Conservation (phyloP, 2,888 invertebrate genomes). For the Harpalus rufipes region DNA sequence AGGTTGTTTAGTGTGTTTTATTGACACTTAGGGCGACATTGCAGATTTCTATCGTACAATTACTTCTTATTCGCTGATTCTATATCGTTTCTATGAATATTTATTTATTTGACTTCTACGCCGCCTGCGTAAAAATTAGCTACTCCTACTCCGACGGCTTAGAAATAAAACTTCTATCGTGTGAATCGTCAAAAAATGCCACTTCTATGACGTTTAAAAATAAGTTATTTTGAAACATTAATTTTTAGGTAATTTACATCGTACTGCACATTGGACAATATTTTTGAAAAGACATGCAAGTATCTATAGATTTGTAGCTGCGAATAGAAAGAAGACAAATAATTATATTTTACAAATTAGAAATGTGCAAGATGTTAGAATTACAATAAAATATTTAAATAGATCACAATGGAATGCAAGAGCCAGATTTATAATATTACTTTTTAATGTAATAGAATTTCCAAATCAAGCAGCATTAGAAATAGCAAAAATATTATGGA, state of each 20-base stretch:
- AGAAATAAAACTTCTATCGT: no score
- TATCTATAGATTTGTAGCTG: constrained; percentile 6
- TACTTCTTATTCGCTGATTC: no score
- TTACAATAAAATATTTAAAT: constrained; percentile 25
- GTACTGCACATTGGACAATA: constrained; percentile 31
- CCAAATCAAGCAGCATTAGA: not conserved
- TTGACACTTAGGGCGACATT: no score
- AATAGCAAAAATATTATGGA: constrained; percentile 35
- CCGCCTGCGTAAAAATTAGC: no score
- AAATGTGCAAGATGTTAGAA: not conserved
- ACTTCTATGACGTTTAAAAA: no score
- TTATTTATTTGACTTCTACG: no score
- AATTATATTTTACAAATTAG: constrained; percentile 46
- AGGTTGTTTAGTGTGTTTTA: no score
- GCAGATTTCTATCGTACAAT: no score
- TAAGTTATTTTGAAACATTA: not conserved
- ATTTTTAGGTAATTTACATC: not conserved
- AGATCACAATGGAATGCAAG: constrained; percentile 42
- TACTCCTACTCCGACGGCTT: no score
- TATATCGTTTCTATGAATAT: no score
- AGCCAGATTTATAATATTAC: constrained; percentile 36
- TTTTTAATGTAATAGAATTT: constrained; percentile 6
- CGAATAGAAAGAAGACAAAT: constrained; percentile 2
- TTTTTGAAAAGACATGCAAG: constrained; percentile 20
- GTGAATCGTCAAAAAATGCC: no score